phyloP scores from a whole-genome alignment of 2,113 vertebrate species.

The Antechinus stuartii region DNA sequence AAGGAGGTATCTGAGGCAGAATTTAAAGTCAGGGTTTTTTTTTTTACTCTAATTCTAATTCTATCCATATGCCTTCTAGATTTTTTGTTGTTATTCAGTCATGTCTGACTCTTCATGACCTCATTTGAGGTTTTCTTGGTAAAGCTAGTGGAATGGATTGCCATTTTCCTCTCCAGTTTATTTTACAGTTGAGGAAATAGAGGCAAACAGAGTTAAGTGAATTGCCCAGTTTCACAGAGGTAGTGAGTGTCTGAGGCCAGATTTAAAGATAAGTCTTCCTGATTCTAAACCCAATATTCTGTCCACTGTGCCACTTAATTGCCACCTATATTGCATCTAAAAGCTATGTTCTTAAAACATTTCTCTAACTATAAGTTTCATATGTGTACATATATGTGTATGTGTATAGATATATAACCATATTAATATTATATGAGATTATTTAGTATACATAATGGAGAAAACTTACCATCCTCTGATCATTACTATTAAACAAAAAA shows the following conservation, averaged over 20 bases:
- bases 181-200: background rate
- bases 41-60: background rate
- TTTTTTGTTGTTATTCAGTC: background rate
- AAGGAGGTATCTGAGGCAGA: background rate
- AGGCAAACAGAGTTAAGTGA: background rate
- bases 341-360: background rate
- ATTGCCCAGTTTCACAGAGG: background rate
- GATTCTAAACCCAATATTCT: background rate
- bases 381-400: background rate
- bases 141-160: background rate
- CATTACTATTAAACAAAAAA: background rate
- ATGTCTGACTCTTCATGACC: background rate
- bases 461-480: background rate
- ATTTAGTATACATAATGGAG: background rate
- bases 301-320: background rate
- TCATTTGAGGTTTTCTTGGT: background rate
- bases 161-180: background rate
- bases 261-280: background rate
- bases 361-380: background rate
- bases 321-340: background rate
- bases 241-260: background rate
- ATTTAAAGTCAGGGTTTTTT: too few relatives aligned
- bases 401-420: background rate
- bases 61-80: background rate
- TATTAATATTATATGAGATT: background rate